Conservation (phyloP, 2,797 vertebrate genomes). For the Crypturellus tataupa region DNA sequence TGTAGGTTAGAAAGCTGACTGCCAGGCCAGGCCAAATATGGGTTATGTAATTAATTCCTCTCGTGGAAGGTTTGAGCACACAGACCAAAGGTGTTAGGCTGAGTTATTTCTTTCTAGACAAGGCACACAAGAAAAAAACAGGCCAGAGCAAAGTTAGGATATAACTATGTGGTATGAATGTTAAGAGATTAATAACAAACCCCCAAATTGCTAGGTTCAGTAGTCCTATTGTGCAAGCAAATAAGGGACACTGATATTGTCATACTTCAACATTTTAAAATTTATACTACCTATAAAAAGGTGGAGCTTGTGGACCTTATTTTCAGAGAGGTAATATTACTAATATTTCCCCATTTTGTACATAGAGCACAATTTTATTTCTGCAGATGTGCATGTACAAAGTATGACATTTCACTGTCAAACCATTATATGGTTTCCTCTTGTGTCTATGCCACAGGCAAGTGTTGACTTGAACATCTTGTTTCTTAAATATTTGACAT, state of each 20-base stretch:
- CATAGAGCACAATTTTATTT: background rate
- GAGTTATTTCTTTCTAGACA: background rate
- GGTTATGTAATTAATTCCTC: conserved; percentile 31
- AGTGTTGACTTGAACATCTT: background rate
- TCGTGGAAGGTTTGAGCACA: background rate
- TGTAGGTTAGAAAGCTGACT: conserved; percentile 6
- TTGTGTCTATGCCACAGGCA: background rate
- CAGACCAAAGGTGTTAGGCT: background rate
- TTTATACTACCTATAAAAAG: background rate
- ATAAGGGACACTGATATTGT: background rate
- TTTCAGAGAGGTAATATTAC: background rate
- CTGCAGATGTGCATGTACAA: background rate
- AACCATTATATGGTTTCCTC: background rate
- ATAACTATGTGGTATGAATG: background rate
- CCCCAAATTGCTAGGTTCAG: background rate
- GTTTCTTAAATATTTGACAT: background rate
- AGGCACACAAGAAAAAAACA: background rate
- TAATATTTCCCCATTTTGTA: background rate
- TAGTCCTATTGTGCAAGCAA: background rate
- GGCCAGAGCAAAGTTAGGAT: background rate
- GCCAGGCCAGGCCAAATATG: background rate
- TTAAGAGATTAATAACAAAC: background rate
- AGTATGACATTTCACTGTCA: background rate
- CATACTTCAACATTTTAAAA: background rate
- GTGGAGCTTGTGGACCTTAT: background rate